Evolutionary conservation across 1,140 invertebrate genomes (phyloP).

Genomic region (Cecropterus lyciades): DNA sequence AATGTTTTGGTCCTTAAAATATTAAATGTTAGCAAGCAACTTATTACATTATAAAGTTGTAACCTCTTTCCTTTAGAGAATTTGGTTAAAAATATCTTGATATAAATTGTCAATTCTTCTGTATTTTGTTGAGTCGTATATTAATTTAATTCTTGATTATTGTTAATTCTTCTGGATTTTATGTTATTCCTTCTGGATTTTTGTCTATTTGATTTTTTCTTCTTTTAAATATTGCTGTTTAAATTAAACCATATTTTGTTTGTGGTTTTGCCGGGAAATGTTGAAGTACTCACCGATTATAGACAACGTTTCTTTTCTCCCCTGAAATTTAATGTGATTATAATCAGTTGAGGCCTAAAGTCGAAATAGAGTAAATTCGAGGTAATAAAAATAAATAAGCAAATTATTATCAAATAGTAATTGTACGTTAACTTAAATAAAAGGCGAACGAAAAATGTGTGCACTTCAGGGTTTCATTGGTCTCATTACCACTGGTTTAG

Average conservation of each 20-base stretch:
- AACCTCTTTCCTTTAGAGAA: no score
- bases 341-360: neutral
- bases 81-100: no score
- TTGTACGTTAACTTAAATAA: slow-evolving; percentile 15
- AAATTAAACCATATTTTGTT: slow-evolving; percentile 27
- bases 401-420: slow-evolving; percentile 19
- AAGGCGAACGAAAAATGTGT: slow-evolving; percentile 39
- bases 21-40: slow-evolving; percentile 3
- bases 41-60: no score
- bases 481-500: no score
- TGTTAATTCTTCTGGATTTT: slow-evolving; percentile 17
- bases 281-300: slow-evolving; percentile 46
- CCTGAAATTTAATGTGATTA: slow-evolving; percentile 43
- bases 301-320: slow-evolving; percentile 45
- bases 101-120: neutral
- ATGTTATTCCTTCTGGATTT: slow-evolving; percentile 1
- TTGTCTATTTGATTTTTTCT: slow-evolving; percentile 30
- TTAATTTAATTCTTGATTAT: slow-evolving; percentile 8
- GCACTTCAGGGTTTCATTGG: slow-evolving; percentile 25
- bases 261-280: slow-evolving; percentile 14
- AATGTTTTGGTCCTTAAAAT: slow-evolving; percentile 11
- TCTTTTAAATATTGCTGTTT: slow-evolving; percentile 15
- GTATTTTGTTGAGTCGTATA: slow-evolving; percentile 3
- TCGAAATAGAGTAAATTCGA: slow-evolving; percentile 23
- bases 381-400: slow-evolving; percentile 14